phyloP scores from a whole-genome alignment of 2,888 invertebrate genomes.

The Spicauda simplicius region DNA sequence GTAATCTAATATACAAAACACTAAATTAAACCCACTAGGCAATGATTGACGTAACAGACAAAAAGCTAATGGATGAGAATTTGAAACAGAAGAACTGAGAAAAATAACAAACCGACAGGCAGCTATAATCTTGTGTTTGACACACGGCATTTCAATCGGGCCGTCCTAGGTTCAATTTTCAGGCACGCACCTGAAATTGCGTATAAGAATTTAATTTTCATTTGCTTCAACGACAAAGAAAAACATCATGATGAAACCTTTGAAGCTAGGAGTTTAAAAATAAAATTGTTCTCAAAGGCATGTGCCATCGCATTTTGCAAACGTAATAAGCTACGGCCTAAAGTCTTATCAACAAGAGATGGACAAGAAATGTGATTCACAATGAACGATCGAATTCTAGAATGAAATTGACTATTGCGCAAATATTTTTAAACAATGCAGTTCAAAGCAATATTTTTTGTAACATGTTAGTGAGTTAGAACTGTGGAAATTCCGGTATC shows the following conservation, averaged over 20 bases:
- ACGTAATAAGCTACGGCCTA: no score
- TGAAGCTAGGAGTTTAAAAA: no score
- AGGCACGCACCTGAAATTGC: no score
- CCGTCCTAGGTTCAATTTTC: no score
- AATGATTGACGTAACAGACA: conserved; percentile 3
- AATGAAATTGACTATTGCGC: not conserved
- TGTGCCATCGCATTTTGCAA: no score
- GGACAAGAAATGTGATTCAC: not conserved
- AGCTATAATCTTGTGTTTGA: no score
- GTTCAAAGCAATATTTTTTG: not conserved
- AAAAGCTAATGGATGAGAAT: not conserved
- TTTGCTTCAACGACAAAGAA: no score
- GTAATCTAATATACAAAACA: not conserved
- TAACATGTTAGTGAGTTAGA: not conserved
- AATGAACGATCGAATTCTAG: not conserved
- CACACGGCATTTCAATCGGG: no score
- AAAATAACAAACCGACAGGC: not conserved
- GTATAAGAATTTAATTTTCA: no score
- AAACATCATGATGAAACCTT: no score
- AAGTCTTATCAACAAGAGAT: no score
- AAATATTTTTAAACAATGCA: not conserved
- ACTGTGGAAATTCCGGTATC: not conserved
- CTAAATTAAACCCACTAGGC: not conserved
- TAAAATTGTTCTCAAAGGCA: no score
- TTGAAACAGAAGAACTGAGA: not conserved